Evolutionary conservation across 2,113 vertebrate genomes (phyloP), one percentile per base, ranked within the genome.

Genomic region (Syrmaticus mikado): DNA sequence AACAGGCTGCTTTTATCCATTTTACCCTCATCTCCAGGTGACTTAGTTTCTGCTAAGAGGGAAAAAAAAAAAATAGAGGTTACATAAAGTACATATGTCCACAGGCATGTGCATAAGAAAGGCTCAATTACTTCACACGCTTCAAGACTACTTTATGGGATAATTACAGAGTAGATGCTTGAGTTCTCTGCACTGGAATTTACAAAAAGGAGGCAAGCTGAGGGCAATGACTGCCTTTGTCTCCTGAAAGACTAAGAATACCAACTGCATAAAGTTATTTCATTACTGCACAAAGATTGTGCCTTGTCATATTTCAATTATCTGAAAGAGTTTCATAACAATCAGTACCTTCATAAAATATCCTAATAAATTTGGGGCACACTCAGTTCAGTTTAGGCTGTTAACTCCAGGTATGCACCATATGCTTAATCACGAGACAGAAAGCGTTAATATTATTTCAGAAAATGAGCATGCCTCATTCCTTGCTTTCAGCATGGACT

Each of bases 401-500:
- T 13, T 38, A 77, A 30, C 14, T 80, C 78, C 64, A 82, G 32
- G 61, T 15, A 40, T 2, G 5, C 28, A 74, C 12, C 53, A 4
- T 20, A n/a, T 7, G 38, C 19, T 21, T 80, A 85, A 73, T 48
- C 34, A 46, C 5, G 34, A 93, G 45, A 89, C 13, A 74, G 81
- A 73, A 85, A 87, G 82, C 13, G 75, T 91, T 93, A 89, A 82
- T 60, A 74, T 53, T 61, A 61, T 80, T 96, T 62, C 89, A 90
- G 89, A 84, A 87, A 17, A 53, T 28, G 52, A 89, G 24, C 48
- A 65, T 66, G 74, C 30, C 14, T 93, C 67, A 89, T 89, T 93
- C 70, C 84, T 93, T 74, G 84, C 88, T 85, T 94, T 91, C 77
- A 96, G 85, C 80, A 50, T 32, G 89, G 93, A 94, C 91, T 91